Conservation (phyloP, 2,113 vertebrate genomes). For the Sphaerodactylus townsendi region DNA sequence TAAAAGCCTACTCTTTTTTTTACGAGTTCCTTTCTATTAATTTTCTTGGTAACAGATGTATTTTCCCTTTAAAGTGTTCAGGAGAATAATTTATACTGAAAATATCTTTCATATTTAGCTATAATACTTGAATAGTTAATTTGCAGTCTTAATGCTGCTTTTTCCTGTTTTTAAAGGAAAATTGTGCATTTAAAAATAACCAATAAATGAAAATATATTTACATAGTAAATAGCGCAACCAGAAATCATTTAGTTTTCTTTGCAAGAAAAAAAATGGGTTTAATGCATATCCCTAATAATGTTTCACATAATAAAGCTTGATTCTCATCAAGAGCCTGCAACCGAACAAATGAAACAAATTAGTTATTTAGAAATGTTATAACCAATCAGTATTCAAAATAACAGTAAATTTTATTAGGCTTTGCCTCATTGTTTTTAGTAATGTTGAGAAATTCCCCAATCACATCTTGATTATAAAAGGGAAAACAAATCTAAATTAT, state of each 20-base stretch:
- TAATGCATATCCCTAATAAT: neutral
- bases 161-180: neutral
- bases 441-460: neutral
- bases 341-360: neutral
- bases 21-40: neutral
- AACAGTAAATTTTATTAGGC: neutral
- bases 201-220: neutral
- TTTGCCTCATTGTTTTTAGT: neutral
- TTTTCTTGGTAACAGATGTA: slow-evolving; percentile 46
- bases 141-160: neutral
- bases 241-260: neutral
- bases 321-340: neutral
- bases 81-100: slow-evolving; percentile 56
- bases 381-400: neutral
- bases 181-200: neutral
- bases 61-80: slow-evolving; percentile 40
- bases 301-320: neutral
- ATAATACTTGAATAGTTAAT: slow-evolving; percentile 53
- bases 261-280: neutral
- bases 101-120: slow-evolving; percentile 68
- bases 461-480: neutral
- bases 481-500: neutral
- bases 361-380: neutral
- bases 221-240: neutral
- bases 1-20: too few species aligned